Evolutionary conservation across 2,797 vertebrate genomes (phyloP), one percentile per base, ranked within the genome.

Genomic region (Mus spretus): DNA sequence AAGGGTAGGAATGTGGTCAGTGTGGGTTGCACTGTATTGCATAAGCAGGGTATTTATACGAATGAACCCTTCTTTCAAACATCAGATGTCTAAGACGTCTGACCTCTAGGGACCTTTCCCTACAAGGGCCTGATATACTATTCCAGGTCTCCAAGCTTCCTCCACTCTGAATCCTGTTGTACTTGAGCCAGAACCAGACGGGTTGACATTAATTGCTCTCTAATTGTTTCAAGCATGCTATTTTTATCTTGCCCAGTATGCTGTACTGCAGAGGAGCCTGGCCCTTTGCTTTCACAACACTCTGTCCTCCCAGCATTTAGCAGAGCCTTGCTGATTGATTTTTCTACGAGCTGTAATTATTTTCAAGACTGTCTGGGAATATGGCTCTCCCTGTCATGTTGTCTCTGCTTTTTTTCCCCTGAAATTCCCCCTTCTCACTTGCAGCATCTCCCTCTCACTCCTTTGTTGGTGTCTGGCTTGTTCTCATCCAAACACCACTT

Each of bases 141-240:
- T 57, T 24, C 61, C 65, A 78, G 55, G 84, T 95, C 50, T 2
- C 59, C 59, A 40, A n/a, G 6, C 79, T 77, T 82, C 63, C 83
- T 85, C 57, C 6, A 13, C 28, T 74, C 81, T 37, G 4, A 90
- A 74, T 59, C 20, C 57, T 40, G 22, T 28, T 74, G 65, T 84
- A 88, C 55, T 90, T 44, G 90, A 94, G 70, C 88, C 91, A 83
- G 70, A 83, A 94, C 44, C 89, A 95, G 94, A 87, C 75, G 3
- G 88, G 67, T 83, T 91, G 83, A 81, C 59, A 74, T 88, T 91
- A 97, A 97, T 96, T 96, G 97, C 65, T 95, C 93, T 88, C 93
- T 97, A 95, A 97, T 97, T 95, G 91, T 95, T 96, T 95, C 91
- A 77, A 90, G 89, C 63, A 40, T 55, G 80, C 77, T 96, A 96